Conservation (phyloP, 1,140 invertebrate species). For the Drosophila dunni region DNA sequence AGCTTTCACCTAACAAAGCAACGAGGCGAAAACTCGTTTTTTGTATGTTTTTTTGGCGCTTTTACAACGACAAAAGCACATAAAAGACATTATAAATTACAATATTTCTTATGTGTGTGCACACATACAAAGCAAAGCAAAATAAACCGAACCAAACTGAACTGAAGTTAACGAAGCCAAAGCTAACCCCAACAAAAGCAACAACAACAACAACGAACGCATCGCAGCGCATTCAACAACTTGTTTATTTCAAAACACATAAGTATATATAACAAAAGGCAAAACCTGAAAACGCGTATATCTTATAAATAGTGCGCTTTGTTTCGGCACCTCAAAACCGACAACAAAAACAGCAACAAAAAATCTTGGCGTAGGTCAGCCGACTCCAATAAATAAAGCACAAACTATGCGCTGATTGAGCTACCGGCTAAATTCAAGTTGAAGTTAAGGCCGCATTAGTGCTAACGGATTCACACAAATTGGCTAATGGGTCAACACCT, state of each 20-base stretch:
- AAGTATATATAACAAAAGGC: slow-evolving; percentile 60
- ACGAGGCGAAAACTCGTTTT: slow-evolving; percentile 64
- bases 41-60: slow-evolving; percentile 38
- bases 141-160: slow-evolving; percentile 33
- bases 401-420: slow-evolving; percentile 50
- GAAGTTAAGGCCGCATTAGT: not conserved
- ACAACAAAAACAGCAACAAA: slow-evolving; percentile 29
- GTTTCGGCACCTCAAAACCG: slow-evolving; percentile 62
- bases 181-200: slow-evolving; percentile 31
- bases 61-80: slow-evolving; percentile 48
- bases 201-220: slow-evolving; percentile 44
- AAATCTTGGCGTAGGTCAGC: slow-evolving; percentile 73
- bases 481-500: not conserved
- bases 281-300: slow-evolving; percentile 71
- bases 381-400: slow-evolving; percentile 47
- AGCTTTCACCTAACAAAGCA: slow-evolving; percentile 70
- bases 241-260: slow-evolving; percentile 82
- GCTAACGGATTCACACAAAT: not conserved
- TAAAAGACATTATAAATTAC: slow-evolving; percentile 79
- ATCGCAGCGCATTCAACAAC: slow-evolving; percentile 74
- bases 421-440: slow-evolving; percentile 30
- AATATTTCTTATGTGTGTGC: slow-evolving; percentile 50
- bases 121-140: slow-evolving; percentile 7
- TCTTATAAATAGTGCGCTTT: slow-evolving; percentile 81
- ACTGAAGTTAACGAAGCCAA: slow-evolving; percentile 30